A percentile compares a stretch with the other conserved stretches of the same genome.
Evolutionary conservation across 2,888 invertebrate species (phyloP).

Genomic region (Drosophila greeni): DNA sequence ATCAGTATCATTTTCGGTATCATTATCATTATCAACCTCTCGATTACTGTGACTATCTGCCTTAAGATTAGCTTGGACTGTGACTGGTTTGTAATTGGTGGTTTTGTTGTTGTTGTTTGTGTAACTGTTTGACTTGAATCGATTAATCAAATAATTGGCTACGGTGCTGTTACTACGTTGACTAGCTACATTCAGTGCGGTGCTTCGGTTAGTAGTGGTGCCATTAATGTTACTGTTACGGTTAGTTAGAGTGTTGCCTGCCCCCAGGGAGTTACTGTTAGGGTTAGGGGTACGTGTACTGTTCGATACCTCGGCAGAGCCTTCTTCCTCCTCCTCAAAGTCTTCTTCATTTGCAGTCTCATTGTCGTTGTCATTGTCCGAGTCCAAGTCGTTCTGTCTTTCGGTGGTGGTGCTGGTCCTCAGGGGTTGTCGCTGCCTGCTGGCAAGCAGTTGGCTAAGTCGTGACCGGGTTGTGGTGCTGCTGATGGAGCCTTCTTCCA

Average conservation of each 20-base stretch:
- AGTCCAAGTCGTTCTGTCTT: slow-evolving; percentile 23
- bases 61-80: slow-evolving; percentile 47
- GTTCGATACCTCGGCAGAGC: slow-evolving; percentile 41
- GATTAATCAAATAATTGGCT: slow-evolving; percentile 73
- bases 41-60: slow-evolving; percentile 15
- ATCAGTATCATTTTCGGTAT: slow-evolving; percentile 31
- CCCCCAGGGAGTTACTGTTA: slow-evolving; percentile 8
- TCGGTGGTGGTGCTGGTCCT: slow-evolving; percentile 8
- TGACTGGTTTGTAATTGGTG: slow-evolving; percentile 38
- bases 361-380: slow-evolving; percentile 14
- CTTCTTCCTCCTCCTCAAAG: slow-evolving; percentile 30
- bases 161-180: slow-evolving; percentile 74
- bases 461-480: slow-evolving; percentile 36
- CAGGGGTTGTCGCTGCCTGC: slow-evolving; percentile 35
- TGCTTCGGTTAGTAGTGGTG: slow-evolving; percentile 45
- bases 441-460: slow-evolving; percentile 57
- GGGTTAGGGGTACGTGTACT: slow-evolving; percentile 23
- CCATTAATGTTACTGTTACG: slow-evolving; percentile 16
- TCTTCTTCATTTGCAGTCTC: slow-evolving; percentile 14
- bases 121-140: slow-evolving; percentile 54
- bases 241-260: slow-evolving; percentile 33
- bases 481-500: slow-evolving; percentile 14
- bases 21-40: slow-evolving; percentile 40
- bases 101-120: slow-evolving; percentile 24
- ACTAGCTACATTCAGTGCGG: slow-evolving; percentile 54